Conservation (phyloP, 2,113 vertebrate species). For the Symphodus melops region DNA sequence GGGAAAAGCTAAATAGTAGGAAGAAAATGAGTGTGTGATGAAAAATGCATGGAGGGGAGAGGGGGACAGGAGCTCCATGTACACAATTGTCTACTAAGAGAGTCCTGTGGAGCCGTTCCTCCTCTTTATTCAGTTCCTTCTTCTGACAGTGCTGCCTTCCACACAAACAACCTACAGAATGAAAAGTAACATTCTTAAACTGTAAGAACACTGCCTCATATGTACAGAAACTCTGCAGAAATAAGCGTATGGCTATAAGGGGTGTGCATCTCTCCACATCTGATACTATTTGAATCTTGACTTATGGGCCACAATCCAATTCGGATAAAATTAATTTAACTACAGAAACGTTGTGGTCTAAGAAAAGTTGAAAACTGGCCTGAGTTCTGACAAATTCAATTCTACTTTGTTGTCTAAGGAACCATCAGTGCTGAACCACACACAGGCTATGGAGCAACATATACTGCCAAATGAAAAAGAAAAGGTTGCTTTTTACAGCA, state of each 20-base stretch:
- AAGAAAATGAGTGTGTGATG: constrained; percentile 60
- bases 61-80: constrained; percentile 44
- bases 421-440: too few species aligned
- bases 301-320: too few species aligned
- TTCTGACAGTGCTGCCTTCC: constrained; percentile 24
- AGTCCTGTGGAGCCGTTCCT: constrained; percentile 44
- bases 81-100: constrained; percentile 51
- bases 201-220: neutral
- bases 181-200: constrained; percentile 9
- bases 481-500: too few species aligned
- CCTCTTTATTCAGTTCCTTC: constrained; percentile 49
- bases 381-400: too few species aligned
- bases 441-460: too few species aligned
- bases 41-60: constrained; percentile 74
- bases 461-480: too few species aligned
- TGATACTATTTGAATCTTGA: too few species aligned
- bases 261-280: too few species aligned
- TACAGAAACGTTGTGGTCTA: too few species aligned
- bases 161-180: neutral
- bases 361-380: too few species aligned
- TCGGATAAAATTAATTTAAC: too few species aligned
- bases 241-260: neutral
- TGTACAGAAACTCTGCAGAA: neutral
- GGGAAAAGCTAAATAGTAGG: constrained; percentile 65
- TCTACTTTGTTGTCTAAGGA: too few species aligned